Conservation (phyloP, 2,113 vertebrate species). For the Oreochromis niloticus region DNA sequence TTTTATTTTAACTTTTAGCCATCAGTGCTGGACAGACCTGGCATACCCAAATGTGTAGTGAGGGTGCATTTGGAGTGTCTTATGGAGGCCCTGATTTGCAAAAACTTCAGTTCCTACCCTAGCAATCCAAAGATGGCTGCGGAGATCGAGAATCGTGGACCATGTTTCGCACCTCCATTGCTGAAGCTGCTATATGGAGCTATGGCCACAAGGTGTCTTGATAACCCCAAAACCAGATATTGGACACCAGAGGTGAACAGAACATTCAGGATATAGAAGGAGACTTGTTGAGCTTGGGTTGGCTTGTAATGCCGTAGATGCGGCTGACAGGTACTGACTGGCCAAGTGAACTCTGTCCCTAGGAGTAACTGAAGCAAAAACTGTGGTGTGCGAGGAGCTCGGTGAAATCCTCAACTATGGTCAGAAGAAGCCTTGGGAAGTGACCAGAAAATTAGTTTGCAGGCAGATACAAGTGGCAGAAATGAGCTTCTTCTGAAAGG, state of each 20-base stretch:
- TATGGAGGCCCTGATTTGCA: background rate
- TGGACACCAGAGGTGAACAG: background rate
- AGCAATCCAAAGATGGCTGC: background rate
- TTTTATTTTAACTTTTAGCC: background rate
- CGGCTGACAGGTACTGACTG: background rate
- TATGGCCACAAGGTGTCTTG: background rate
- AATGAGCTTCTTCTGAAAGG: background rate
- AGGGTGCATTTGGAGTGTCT: background rate
- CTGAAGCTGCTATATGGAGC: background rate
- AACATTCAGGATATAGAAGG: background rate
- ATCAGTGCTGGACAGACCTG: background rate
- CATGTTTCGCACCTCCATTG: background rate
- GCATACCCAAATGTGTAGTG: background rate
- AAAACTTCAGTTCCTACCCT: background rate
- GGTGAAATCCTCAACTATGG: background rate
- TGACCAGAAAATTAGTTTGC: background rate
- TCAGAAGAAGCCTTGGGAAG: background rate
- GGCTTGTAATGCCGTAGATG: background rate
- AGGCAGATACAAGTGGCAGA: background rate
- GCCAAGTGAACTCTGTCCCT: background rate
- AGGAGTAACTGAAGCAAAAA: background rate
- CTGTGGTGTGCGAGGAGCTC: background rate
- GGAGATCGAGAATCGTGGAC: background rate
- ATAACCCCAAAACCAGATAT: background rate
- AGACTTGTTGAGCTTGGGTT: background rate